Base-by-base conservation (phyloP, 2,113 vertebrate species). In the Hypocryptadius cinnamomeus region DNA sequence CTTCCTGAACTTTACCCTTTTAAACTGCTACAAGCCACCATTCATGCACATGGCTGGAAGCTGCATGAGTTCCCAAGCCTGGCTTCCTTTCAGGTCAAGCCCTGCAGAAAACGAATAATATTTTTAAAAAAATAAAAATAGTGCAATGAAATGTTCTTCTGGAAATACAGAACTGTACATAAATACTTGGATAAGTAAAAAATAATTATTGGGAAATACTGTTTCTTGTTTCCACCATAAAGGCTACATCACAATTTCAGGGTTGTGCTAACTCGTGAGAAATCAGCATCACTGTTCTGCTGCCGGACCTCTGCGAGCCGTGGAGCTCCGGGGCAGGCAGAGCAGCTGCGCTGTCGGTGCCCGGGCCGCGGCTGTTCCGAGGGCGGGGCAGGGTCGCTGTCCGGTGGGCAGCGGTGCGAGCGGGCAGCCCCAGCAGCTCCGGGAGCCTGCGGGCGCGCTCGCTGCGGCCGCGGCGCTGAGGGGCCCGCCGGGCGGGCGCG, bases 281-380 rank as follows among this genome's bases (percentile, higher is more conserved):
- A 19, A 24, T 2, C 2, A 10, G 18, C 63, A 24, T 13, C 40
- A 0, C 37, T 2, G 17, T 3, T 60, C 37, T 7, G 64, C 48
- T 4, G 73, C 54, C 0, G 42, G 37, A 23, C 15, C 42, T 7
- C 11, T 20, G 47, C 33, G 13, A 40, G 51, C 48, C 6, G 0
- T 0, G 14, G 16, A 9, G 21, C 31, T 3, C 2, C 47, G 1
- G 8, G 3, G 50, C 65, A 1, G 64, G 45, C 59, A 3, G 25
- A 15, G n/a, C 10, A 7, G 30, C 6, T 1, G 35, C 1, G 48
- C 48, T 3, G 14, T 0, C 23, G 2, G 15, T 3, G 14, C 45
- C 5, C 9, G 7, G 6, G 12, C 10, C 15, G 4, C 2, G 33
- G n/a, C 5, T 5, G 74, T 3, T 2, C 40, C 23, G 35, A 2